Conservation (phyloP, 2,113 vertebrate species). For the Perca flavescens region DNA sequence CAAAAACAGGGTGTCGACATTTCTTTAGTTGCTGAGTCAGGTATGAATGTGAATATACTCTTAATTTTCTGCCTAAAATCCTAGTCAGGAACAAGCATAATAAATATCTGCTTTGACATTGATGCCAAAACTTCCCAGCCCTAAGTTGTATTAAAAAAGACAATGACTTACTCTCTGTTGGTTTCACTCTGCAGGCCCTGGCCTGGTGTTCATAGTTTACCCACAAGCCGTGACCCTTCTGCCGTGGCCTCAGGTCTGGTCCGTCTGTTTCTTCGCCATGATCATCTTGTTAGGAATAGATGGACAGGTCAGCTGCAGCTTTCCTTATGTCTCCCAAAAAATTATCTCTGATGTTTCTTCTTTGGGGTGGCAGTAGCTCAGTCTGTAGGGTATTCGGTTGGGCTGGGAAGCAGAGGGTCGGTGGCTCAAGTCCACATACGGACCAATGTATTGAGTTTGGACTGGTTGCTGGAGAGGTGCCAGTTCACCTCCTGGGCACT, state of each 20-base stretch:
- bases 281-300: constrained; percentile 92
- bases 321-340: neutral
- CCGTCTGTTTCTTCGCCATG: constrained; percentile 93
- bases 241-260: constrained; percentile 92
- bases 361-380: neutral
- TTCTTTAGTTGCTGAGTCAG: constrained; percentile 78
- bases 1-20: constrained; percentile 78
- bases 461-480: too few species aligned
- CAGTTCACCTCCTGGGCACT: too few species aligned
- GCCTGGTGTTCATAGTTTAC: constrained; percentile 94
- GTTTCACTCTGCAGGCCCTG: constrained; percentile 85
- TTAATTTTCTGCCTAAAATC: neutral
- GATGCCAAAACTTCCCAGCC: too few species aligned
- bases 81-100: neutral
- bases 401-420: too few species aligned
- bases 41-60: constrained; percentile 40
- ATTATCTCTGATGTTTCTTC: neutral
- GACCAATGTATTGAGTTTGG: too few species aligned
- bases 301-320: constrained; percentile 71
- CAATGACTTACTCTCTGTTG: neutral
- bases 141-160: neutral
- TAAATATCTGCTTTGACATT: neutral
- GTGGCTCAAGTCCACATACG: too few species aligned
- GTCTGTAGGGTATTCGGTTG: too few species aligned
- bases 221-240: constrained; percentile 92